Evolutionary conservation across 30 jellyfish, hydroid and myxozoan species (phyloP), one percentile per base, ranked within the genome.

Genomic region (Aurelia sp.): DNA sequence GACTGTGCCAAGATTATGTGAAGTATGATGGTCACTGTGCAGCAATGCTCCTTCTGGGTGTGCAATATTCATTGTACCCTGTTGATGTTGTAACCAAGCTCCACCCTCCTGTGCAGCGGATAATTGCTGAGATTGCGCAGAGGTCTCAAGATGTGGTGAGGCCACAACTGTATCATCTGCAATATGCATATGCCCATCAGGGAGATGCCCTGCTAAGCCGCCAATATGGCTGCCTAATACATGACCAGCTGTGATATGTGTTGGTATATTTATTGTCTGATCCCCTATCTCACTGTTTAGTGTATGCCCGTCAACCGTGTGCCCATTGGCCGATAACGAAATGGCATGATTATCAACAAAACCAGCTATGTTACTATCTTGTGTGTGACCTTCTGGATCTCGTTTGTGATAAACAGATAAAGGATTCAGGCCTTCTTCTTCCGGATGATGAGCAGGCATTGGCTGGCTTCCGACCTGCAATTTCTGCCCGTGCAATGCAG

Each of bases 401-500:
- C 57, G 65, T 18, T 64, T 82, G 33, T 82, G 86, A 52, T 69
- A 82, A 59, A 69, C 38, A 52, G 92, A 65, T n/a, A 82, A 63
- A 5, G 92, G 92, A 31, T 67, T 82, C 0, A 82, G 80, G 19
- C 86, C 92, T 9, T 82, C 92, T 11, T 82, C 92, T 3, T 63
- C 57, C 21, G 92, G 80, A 31, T 10, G 80, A 60, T 82, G 85
- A 7, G 86, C 86, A 16, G 86, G 79, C 21, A 30, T 67, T 8
- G 92, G 52, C 31, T 82, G 92, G 20, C 41, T 20, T 15, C 92
- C 92, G 11, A 82, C 72, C 62, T 82, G 92, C 72, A 82, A 38
- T 57, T 82, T 70, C 61, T 82, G 92, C 13, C 80, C 84, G 55
- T 86, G 88, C 55, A 86, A 38, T 8, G 90, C 58, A 4, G 89